Conservation (phyloP, 2,113 vertebrate species). For the Lagopus leucura region DNA sequence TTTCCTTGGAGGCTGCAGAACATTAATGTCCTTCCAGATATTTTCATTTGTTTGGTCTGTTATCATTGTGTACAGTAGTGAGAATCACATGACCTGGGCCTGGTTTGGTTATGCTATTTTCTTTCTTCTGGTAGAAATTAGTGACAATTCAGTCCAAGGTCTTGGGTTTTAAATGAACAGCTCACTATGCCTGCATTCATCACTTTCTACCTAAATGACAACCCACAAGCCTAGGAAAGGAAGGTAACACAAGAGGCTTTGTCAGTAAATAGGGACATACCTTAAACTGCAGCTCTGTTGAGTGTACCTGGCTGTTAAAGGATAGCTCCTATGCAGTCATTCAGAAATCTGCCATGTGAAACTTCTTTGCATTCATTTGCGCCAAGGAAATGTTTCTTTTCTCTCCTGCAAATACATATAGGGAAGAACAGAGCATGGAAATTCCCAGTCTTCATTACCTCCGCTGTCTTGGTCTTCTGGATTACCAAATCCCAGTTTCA, state of each 20-base stretch:
- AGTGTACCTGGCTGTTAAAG: background rate
- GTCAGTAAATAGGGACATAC: background rate
- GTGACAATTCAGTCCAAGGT: conserved; percentile 34
- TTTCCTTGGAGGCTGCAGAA: background rate
- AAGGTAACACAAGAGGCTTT: background rate
- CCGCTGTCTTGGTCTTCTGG: background rate
- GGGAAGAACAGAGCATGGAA: background rate
- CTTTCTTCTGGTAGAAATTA: conserved; percentile 30
- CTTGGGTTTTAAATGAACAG: conserved; percentile 1
- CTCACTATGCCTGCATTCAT: background rate
- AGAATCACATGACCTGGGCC: background rate
- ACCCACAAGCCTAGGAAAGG: background rate
- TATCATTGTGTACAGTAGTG: background rate
- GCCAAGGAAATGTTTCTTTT: background rate
- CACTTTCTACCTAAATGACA: background rate
- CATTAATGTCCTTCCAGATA: background rate
- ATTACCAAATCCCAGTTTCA: background rate
- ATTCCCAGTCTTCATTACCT: background rate
- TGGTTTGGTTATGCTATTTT: conserved; percentile 4
- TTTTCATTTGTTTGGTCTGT: background rate
- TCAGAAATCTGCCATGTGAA: background rate
- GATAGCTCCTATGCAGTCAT: background rate
- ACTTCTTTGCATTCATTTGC: background rate
- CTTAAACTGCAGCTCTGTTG: background rate
- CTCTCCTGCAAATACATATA: background rate